Evolutionary conservation across 2,888 invertebrate species (phyloP), one percentile per base, ranked within the genome.

Genomic region (Liposcelis brunnea): DNA sequence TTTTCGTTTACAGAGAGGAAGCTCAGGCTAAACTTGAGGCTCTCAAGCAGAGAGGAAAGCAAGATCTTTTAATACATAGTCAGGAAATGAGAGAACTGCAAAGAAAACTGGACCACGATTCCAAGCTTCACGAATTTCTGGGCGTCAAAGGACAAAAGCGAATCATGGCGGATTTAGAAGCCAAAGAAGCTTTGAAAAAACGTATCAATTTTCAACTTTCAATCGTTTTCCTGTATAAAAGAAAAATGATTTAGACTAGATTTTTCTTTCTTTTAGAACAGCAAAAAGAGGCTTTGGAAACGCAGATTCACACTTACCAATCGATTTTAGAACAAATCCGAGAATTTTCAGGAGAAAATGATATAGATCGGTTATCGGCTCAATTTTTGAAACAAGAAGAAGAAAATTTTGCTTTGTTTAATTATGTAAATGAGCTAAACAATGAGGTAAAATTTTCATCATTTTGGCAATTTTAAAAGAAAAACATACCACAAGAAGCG

Each of bases 341-440:
- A 63, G 75, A 59, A 44, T 73, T 72, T 52, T 64, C 73, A 26
- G 72, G 72, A 0, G 79, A 81, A 56, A 66, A 71, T 2, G 74
- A 80, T 51, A 69, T 79, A 14, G 74, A 76, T 50, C 72, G 72
- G 14, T 62, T 89, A 37, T 75, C 79, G 7, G 71, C 71, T 2
- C 75, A 80, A 58, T 91, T 85, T 61, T 71, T 78, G n/a, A 74
- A 80, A 31, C 77, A 83, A 49, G 91, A 91, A 58, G 86, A 86
- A 54, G 84, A 85, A 59, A 93, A 91, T 66, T 91, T 90, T 60
- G 86, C 90, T 0, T 70, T 87, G 1, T 93, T 91, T 60, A 86
- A 80, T 62, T 90, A 86, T 58, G 83, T 91, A 33, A 90, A 87
- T 59, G 86, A 89, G 58, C 69, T 91, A 47, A 89, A 90, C 60